Evolutionary conservation across 2,113 vertebrate genomes (phyloP).

Genomic region (Colaptes auratus): DNA sequence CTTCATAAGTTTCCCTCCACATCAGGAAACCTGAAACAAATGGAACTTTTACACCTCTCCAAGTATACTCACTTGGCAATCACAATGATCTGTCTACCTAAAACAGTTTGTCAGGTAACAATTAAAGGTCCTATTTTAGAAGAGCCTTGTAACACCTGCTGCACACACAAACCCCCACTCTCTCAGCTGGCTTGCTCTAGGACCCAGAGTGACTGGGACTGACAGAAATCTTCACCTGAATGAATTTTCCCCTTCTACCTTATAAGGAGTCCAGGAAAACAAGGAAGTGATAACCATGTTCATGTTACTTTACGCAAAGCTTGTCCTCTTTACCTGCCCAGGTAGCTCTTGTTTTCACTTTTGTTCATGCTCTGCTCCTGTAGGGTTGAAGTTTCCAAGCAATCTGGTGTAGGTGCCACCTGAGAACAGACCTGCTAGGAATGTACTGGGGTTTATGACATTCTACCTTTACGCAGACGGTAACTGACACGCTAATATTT

Average conservation of each 20-base stretch:
- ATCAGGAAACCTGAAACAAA: slow-evolving; percentile 51
- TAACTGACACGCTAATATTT: slow-evolving; percentile 73
- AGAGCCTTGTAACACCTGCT: neutral
- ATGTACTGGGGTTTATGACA: slow-evolving; percentile 15
- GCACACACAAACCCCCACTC: fast-evolving
- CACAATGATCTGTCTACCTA: neutral
- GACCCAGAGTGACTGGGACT: slow-evolving; percentile 53
- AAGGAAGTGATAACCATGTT: slow-evolving; percentile 89
- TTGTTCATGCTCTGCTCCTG: slow-evolving; percentile 33
- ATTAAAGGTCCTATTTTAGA: neutral
- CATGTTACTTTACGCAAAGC: slow-evolving; percentile 69
- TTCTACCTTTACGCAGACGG: slow-evolving; percentile 35
- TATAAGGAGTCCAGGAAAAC: slow-evolving; percentile 85
- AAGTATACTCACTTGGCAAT: slow-evolving; percentile 59
- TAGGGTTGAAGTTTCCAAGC: slow-evolving; percentile 63
- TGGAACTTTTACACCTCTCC: slow-evolving; percentile 59
- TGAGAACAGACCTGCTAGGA: slow-evolving; percentile 43
- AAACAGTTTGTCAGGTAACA: neutral
- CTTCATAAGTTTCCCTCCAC: slow-evolving; percentile 30
- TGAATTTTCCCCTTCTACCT: slow-evolving; percentile 80
- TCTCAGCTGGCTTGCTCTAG: slow-evolving; percentile 51
- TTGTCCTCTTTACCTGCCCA: slow-evolving; percentile 77
- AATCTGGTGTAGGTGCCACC: slow-evolving; percentile 46
- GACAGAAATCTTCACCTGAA: slow-evolving; percentile 73
- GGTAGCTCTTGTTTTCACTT: slow-evolving; percentile 78